Conservation (phyloP, 2,113 vertebrate species). For the Dipodomys ordii region DNA sequence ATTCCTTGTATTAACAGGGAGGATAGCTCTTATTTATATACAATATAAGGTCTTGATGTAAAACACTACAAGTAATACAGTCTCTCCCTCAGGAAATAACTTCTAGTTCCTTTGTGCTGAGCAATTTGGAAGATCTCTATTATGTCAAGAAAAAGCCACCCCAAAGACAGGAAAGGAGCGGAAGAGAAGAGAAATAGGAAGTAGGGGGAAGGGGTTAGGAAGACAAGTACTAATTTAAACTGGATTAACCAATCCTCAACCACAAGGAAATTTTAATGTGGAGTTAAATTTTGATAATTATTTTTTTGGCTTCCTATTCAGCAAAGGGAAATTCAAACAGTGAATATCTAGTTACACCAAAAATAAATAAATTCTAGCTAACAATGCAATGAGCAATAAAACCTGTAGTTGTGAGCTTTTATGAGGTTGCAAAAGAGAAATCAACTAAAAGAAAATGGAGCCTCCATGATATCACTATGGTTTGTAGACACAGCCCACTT, state of each 20-base stretch:
- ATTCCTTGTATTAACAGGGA: not conserved
- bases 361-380: constrained; percentile 3
- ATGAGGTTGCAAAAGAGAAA: not conserved
- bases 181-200: not conserved
- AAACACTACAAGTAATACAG: not conserved
- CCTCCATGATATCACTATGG: not conserved
- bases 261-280: not conserved
- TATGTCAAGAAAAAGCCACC: not conserved
- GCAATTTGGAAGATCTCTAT: not conserved
- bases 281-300: not conserved
- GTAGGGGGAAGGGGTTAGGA: not conserved
- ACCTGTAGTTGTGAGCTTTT: not conserved
- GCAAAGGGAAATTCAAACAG: not conserved
- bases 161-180: not conserved
- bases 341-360: not conserved
- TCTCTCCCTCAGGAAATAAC: constrained; percentile 40
- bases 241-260: not conserved
- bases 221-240: constrained; percentile 19
- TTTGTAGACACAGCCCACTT: not conserved
- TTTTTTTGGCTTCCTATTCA: not conserved
- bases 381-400: not conserved
- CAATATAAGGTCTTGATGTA: not conserved
- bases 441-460: not conserved
- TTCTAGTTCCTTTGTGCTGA: constrained; percentile 3
- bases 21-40: constrained; percentile 13